Evolutionary conservation across 2,888 invertebrate genomes (phyloP).

Genomic region (Dione juno): DNA sequence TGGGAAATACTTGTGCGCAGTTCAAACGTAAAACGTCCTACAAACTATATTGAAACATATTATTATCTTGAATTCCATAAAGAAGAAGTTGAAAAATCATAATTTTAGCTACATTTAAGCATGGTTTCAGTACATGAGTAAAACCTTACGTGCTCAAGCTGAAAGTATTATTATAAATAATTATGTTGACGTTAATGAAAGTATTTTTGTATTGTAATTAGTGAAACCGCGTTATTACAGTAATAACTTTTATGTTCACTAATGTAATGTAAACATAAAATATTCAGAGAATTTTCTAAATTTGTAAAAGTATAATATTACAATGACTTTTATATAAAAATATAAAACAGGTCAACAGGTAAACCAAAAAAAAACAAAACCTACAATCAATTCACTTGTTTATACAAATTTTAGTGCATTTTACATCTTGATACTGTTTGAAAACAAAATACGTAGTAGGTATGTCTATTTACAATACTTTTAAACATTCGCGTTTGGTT

Average conservation of each 20-base stretch:
- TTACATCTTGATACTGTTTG: constrained; percentile 46
- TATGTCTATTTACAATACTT: constrained; percentile 36
- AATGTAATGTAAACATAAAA: background rate
- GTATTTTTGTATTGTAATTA: constrained; percentile 4
- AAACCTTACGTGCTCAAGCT: background rate
- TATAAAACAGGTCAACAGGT: no score
- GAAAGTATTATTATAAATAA: background rate
- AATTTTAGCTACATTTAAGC: background rate
- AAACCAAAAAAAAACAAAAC: no score
- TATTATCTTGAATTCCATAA: background rate
- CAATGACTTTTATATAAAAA: background rate
- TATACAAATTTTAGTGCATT: constrained; percentile 7
- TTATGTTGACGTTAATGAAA: background rate
- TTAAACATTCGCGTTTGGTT: constrained; percentile 41
- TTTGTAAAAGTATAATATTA: background rate
- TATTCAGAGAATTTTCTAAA: background rate
- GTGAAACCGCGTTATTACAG: background rate
- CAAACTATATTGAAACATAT: background rate
- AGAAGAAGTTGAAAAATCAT: no score
- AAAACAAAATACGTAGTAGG: constrained; percentile 36
- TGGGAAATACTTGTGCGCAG: constrained; percentile 36
- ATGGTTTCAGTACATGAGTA: background rate
- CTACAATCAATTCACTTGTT: no score
- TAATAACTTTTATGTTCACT: background rate
- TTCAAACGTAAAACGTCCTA: constrained; percentile 1